Base-by-base conservation (phyloP, 2,888 invertebrate species). In the Esperia sulphurella region DNA sequence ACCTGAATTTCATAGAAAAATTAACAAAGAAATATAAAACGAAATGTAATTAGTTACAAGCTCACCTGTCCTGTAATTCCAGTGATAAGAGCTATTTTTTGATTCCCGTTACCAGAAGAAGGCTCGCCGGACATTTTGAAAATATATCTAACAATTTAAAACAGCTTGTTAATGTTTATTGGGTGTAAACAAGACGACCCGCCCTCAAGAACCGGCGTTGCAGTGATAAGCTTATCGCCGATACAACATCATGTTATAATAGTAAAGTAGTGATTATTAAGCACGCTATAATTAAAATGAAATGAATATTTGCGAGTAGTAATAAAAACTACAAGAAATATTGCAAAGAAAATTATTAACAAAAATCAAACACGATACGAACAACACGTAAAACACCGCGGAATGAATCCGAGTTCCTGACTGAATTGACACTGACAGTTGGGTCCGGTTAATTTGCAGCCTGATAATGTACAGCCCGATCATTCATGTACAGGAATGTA, bases 1-100 rank as follows among this genome's bases (percentile, higher is more conserved):
- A 2, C 2, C 9, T 39, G 6, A 21, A 37, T 12, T 45, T 14
- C 31, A 10, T 13, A 46, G 33, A 14, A 21, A 21, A 5, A 2
- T 3, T 21, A 21, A 21, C 21, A 21, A 21, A 3, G 21, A 21
- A 21, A 21, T 3, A 5, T 21, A 50, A 48, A 8, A 35, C 5
- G 9, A 45, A 12, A 42, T 21, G 9, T 13, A 35, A 8, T 35
- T 37, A 12, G 6, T 14, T n/a, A 21, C 43, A 38, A 50, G 70
- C 78, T 76, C 92, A 98, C 98, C 94, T 99, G 99, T 33, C 99
- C 99, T 38, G 97, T 98, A 53, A 99, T 98, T 59, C 99, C 99
- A 52, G 98, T 98, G 68, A 99, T 95, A 50, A 99, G 89, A 9
- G 99, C 98, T 43, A 98, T 92, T 82, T 94, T 94, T 64, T 80